Evolutionary conservation across 2,113 vertebrate genomes (phyloP), one percentile per base, ranked within the genome.

Genomic region (Ameiurus melas): DNA sequence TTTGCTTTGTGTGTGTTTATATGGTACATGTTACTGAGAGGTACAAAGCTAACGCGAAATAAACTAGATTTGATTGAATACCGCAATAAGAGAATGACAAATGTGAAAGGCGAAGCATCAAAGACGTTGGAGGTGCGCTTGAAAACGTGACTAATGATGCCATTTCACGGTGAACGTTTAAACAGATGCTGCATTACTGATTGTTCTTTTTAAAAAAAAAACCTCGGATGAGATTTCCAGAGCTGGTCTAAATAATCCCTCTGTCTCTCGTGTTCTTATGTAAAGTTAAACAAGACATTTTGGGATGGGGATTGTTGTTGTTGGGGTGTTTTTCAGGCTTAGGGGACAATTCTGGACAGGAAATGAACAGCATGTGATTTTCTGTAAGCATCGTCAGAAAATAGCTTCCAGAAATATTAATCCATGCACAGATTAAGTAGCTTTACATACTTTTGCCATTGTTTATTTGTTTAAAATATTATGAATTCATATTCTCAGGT

Each of bases 131-230:
- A 53, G 43, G 3, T 20, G 13, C n/a, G 57, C 3, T 30, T 58
- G 43, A 68, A 64, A 85, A 68, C 57, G 43, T 17, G 20, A 33
- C 20, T 17, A 14, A 51, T 70, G 22, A 33, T 60, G 12, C 33
- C 12, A 17, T 53, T 70, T 9, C 19, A 27, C 68, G 78, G 25
- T 86, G 58, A 83, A 53, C 16, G 16, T 30, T 62, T 73, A 12
- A 68, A 51, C 85, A 80, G 82, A 90, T 60, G 43, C 58, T 27
- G 80, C 55, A 33, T 55, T 87, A 87, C 73, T 86, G 68, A 70
- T 51, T 85, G 83, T 68, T 33, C 81, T 85, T 83, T 86, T 43
- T 53, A 58, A 39, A 64, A 81, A 70, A 39, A 64, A 73, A 73
- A 43, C 17, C 39, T 68, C 27, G 80, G 64, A 87, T 36, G 70